Percentiles rank a stretch among this genome's conserved stretches.
These are phyloP conservation scores for Nestor notabilis DNA, from an alignment of 2,113 vertebrate species.

Conservation along the genomic window DNA sequence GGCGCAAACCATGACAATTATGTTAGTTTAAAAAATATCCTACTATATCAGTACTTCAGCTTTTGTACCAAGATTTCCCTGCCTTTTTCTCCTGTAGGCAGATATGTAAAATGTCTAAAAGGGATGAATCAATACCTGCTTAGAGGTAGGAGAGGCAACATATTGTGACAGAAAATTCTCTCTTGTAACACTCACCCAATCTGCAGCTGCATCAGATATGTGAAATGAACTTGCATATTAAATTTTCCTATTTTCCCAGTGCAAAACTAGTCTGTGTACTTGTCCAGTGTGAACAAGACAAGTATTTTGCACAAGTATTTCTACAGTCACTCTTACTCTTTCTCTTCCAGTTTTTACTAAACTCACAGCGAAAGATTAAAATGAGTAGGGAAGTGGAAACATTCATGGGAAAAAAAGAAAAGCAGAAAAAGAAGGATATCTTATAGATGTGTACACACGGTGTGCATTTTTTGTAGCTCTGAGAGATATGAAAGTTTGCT, in stretches of 20 bases:
- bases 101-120: neutral
- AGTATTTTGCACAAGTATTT: neutral
- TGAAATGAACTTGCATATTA: neutral
- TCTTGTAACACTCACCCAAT: neutral
- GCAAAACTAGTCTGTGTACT: accelerated
- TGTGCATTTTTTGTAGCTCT: neutral
- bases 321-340: neutral
- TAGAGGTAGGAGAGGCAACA: neutral
- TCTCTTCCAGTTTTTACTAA: neutral
- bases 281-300: neutral
- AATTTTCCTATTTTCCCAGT: neutral
- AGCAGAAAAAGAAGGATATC: neutral
- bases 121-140: neutral
- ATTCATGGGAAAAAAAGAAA: neutral
- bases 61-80: neutral
- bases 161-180: neutral
- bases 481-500: neutral
- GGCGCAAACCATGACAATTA: neutral
- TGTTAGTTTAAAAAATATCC: neutral
- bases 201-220: neutral
- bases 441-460: accelerated
- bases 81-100: neutral
- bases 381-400: neutral
- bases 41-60: neutral
- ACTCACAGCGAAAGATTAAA: neutral